These are phyloP conservation scores for Yponomeuta malinellus DNA, from an alignment of 2,888 invertebrate species.

Conservation along the genomic window DNA sequence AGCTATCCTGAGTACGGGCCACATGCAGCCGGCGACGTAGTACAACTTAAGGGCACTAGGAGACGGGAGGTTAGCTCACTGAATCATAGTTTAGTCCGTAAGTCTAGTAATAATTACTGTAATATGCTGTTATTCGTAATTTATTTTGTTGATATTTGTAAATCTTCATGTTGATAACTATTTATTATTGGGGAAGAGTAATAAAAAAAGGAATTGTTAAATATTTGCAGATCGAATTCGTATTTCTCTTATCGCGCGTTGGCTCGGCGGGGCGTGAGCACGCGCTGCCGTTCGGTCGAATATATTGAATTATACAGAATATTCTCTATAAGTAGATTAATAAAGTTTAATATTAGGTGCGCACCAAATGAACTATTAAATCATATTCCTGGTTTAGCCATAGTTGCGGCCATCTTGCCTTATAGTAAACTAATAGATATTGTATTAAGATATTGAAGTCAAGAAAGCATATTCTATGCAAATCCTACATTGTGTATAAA, in stretches of 20 bases:
- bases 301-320: slow-evolving; percentile 65
- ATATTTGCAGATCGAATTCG: slow-evolving; percentile 62
- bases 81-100: slow-evolving; percentile 44
- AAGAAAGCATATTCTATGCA: slow-evolving; percentile 13
- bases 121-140: slow-evolving; percentile 75
- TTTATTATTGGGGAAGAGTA: slow-evolving; percentile 68
- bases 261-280: slow-evolving; percentile 30
- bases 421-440: slow-evolving; percentile 36
- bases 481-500: slow-evolving; percentile 16
- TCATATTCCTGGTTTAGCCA: slow-evolving; percentile 48
- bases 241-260: slow-evolving; percentile 38
- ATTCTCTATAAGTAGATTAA: slow-evolving; percentile 52
- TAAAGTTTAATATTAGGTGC: slow-evolving; percentile 36
- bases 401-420: slow-evolving; percentile 72
- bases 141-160: slow-evolving; percentile 77
- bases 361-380: slow-evolving; percentile 51
- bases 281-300: slow-evolving; percentile 48
- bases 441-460: slow-evolving; percentile 12
- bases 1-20: background rate
- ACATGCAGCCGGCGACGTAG: slow-evolving; percentile 52
- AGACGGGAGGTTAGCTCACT: slow-evolving; percentile 49
- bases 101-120: slow-evolving; percentile 61
- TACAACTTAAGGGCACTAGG: slow-evolving; percentile 58
- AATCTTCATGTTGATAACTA: slow-evolving; percentile 75
- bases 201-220: slow-evolving; percentile 60